A percentile compares a stretch with the other conserved stretches of the same genome.
These are phyloP conservation scores for Poecilia latipinna DNA, from an alignment of 2,113 vertebrate species.

Conservation along the genomic window DNA sequence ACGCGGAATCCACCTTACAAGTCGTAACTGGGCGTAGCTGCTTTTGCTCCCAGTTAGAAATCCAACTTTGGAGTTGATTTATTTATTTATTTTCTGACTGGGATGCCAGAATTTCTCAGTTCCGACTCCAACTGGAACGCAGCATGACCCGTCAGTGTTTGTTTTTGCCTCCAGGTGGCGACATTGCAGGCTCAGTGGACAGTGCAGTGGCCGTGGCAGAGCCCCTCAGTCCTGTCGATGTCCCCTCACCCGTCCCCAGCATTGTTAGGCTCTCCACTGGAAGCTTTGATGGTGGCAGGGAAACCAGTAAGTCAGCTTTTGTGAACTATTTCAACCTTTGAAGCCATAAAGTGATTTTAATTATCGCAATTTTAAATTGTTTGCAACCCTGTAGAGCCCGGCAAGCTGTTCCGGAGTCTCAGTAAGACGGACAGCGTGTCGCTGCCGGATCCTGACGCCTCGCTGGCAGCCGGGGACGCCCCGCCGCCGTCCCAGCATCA, in stretches of 20 bases:
- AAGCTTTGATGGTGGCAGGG: slow-evolving; percentile 81
- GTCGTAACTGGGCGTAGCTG: no score
- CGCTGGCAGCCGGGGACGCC: slow-evolving; percentile 66
- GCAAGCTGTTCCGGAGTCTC: slow-evolving; percentile 79
- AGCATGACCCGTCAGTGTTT: background rate
- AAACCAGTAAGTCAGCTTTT: slow-evolving; percentile 79
- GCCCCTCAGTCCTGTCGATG: slow-evolving; percentile 69
- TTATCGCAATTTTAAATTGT: background rate
- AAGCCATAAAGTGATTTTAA: background rate
- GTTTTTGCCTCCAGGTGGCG: slow-evolving; percentile 47
- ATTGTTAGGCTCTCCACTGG: slow-evolving; percentile 91
- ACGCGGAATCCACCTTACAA: no score
- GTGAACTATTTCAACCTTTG: background rate
- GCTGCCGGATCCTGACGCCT: slow-evolving; percentile 69
- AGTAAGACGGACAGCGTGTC: slow-evolving; percentile 79
- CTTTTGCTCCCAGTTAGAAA: no score
- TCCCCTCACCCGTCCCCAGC: slow-evolving; percentile 77
- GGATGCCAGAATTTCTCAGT: no score
- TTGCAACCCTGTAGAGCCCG: slow-evolving; percentile 50
- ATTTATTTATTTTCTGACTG: no score
- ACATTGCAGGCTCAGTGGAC: slow-evolving; percentile 72
- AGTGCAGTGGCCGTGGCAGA: slow-evolving; percentile 74
- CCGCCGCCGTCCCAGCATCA: slow-evolving; percentile 84
- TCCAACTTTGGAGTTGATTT: no score
- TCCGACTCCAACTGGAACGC: no score